phyloP scores from a whole-genome alignment of 37 sponge, comb jelly and placozoan species.

The Eunapius fragilis region DNA sequence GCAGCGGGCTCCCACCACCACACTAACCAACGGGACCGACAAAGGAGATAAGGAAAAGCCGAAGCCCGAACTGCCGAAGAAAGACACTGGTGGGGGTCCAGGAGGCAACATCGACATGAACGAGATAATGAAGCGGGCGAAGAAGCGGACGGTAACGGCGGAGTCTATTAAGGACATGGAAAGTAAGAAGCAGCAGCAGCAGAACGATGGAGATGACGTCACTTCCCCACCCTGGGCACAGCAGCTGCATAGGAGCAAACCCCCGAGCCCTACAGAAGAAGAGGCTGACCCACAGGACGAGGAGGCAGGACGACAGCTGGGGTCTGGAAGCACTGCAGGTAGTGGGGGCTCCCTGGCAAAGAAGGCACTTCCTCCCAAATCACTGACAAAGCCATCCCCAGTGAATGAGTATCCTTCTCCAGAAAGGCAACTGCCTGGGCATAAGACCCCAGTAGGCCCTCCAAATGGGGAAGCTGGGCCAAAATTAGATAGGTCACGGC shows the following conservation, averaged over 20 bases:
- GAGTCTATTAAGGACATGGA: conserved; percentile 43
- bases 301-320: neutral
- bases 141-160: neutral
- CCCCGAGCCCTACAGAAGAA: neutral
- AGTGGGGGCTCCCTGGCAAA: neutral
- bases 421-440: neutral
- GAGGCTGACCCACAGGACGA: neutral
- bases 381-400: neutral
- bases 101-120: conserved; percentile 46
- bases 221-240: conserved; percentile 49
- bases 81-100: neutral
- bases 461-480: neutral
- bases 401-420: neutral
- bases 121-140: conserved; percentile 48
- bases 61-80: neutral
- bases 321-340: too few relatives aligned
- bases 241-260: conserved; percentile 10
- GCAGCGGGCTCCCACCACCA: conserved; percentile 35
- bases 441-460: neutral
- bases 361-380: neutral
- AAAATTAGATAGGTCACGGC: neutral
- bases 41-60: neutral
- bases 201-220: conserved; percentile 5
- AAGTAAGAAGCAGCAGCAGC: conserved; percentile 2
- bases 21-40: neutral